These are phyloP conservation scores for Chrysomela aeneicollis DNA, from an alignment of 2,888 invertebrate genomes.

Conservation along the genomic window DNA sequence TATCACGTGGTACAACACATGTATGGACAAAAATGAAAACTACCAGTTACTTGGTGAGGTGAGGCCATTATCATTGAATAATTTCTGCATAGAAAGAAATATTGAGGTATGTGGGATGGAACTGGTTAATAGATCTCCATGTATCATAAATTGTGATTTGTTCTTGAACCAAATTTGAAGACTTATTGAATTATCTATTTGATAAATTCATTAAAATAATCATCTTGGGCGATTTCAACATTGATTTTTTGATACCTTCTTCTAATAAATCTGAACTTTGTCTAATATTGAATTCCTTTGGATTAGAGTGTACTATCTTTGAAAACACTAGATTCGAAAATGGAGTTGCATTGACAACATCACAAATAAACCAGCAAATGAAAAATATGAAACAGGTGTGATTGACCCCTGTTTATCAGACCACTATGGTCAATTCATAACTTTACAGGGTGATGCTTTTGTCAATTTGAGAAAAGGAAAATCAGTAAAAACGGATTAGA, in stretches of 20 bases:
- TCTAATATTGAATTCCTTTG: too few species aligned
- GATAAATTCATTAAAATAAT: conserved; percentile 7
- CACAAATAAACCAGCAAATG: neutral
- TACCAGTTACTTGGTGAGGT: too few species aligned
- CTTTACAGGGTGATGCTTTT: neutral
- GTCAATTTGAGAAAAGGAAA: too few species aligned
- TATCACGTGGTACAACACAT: too few species aligned
- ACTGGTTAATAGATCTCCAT: conserved; percentile 3
- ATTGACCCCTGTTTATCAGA: neutral
- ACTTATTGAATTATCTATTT: conserved; percentile 1
- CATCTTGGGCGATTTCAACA: neutral
- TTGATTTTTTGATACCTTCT: conserved; percentile 11
- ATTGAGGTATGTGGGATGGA: neutral
- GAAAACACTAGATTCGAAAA: conserved; percentile 8
- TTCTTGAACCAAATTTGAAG: conserved; percentile 12
- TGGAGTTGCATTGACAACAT: conserved; percentile 2
- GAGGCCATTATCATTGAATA: conserved; percentile 11
- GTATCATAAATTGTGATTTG: conserved; percentile 10
- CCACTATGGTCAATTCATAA: conserved; percentile 4
- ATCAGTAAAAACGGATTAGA: too few species aligned
- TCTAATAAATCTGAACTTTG: conserved; percentile 1
- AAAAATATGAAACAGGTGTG: neutral
- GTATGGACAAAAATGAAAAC: too few species aligned
- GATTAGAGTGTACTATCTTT: conserved; percentile 8
- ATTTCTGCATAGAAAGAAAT: conserved; percentile 14